A percentile compares a stretch with the other conserved stretches of the same genome.
Conservation (phyloP, 2,113 vertebrate species). For the Ceyx cyanopectus region DNA sequence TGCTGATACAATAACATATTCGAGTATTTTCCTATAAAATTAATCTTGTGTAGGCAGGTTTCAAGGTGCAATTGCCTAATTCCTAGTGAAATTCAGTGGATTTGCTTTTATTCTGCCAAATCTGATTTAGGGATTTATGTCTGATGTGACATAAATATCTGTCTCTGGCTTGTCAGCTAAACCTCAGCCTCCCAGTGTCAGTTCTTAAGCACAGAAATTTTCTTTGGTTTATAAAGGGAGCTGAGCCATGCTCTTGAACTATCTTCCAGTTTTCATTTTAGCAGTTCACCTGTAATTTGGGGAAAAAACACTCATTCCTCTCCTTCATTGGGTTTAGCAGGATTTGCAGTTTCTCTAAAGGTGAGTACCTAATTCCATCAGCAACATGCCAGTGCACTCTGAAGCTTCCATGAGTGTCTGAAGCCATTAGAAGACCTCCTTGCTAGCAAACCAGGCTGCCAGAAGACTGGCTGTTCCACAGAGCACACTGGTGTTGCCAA, state of each 20-base stretch:
- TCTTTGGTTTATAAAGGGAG: neutral
- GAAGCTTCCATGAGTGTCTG: neutral
- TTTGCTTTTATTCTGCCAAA: constrained; percentile 6
- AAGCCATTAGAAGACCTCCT: neutral
- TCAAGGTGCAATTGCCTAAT: neutral
- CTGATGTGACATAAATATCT: neutral
- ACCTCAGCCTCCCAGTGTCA: neutral
- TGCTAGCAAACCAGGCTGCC: neutral
- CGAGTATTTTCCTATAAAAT: neutral
- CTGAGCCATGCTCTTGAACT: neutral
- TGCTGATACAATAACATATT: neutral
- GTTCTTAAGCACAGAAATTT: neutral
- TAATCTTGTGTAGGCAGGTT: neutral
- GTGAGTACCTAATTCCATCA: neutral
- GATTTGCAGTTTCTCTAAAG: neutral
- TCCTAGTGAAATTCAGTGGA: neutral
- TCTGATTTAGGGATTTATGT: neutral
- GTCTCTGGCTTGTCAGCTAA: neutral
- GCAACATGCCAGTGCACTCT: neutral
- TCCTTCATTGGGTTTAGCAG: neutral
- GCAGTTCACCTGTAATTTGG: neutral
- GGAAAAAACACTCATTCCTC: neutral
- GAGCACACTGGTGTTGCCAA: neutral
- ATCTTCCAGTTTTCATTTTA: neutral
- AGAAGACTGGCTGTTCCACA: constrained; percentile 14